Conservation (phyloP, 2,113 vertebrate species). For the Coptodon bakossiorum region DNA sequence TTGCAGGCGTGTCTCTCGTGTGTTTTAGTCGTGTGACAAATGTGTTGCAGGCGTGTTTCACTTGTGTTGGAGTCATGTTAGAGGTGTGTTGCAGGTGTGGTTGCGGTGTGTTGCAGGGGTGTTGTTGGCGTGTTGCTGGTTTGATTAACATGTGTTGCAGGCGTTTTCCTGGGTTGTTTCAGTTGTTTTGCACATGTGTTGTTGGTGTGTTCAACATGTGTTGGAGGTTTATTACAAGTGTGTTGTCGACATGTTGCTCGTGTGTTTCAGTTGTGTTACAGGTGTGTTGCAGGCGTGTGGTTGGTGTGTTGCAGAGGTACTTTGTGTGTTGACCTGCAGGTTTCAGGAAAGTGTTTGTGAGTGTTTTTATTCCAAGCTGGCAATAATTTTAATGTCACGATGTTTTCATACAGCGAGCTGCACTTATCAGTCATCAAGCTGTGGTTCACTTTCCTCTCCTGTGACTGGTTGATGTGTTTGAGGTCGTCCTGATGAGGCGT, state of each 20-base stretch:
- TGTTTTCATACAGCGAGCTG: too few species aligned
- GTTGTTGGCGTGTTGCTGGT: neutral
- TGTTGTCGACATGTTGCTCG: rapidly evolving
- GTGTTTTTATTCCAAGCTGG: neutral
- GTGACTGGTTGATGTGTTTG: neutral
- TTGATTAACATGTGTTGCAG: neutral
- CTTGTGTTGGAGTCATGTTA: too few species aligned
- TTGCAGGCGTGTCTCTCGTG: neutral
- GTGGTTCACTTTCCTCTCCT: neutral
- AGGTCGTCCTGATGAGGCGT: neutral
- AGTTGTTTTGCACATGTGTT: neutral
- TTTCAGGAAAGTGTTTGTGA: neutral
- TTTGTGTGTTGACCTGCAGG: neutral
- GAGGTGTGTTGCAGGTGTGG: too few species aligned
- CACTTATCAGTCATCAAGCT: neutral
- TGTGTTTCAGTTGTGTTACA: neutral
- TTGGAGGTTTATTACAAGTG: neutral
- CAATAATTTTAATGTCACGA: neutral
- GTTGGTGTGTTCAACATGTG: neutral
- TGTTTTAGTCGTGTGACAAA: rapidly evolving
- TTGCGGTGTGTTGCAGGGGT: neutral
- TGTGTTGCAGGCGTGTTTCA: rapidly evolving
- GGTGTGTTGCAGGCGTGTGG: neutral
- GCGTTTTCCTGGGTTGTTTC: rapidly evolving
- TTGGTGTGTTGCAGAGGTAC: neutral